Percentiles rank a stretch among this genome's conserved stretches.
Evolutionary conservation across 2,113 vertebrate genomes (phyloP).

Genomic region (Hypomesus transpacificus): DNA sequence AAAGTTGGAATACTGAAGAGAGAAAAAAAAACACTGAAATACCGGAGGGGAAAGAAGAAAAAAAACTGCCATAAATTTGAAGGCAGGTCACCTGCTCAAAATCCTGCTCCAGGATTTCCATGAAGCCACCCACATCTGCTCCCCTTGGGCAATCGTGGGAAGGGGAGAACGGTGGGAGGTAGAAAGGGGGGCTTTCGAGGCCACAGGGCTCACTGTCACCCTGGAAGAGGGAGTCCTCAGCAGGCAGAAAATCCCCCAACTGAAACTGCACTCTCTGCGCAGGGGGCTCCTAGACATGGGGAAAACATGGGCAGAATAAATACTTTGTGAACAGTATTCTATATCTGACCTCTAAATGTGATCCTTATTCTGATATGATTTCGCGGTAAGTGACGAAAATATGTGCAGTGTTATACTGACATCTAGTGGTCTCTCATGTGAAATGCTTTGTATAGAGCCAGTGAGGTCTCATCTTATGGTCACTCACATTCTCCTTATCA

Average conservation of each 20-base stretch:
- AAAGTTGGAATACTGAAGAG: no score
- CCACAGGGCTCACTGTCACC: conserved; percentile 39
- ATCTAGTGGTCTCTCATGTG: conserved; percentile 42
- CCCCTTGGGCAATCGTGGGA: conserved; percentile 24
- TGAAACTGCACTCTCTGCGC: not conserved
- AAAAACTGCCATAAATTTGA: not conserved
- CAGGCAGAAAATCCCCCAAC: not conserved
- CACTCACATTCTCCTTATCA: conserved; percentile 70
- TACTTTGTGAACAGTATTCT: not conserved
- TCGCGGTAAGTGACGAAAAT: not conserved
- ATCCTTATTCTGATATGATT: not conserved
- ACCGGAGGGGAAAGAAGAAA: not conserved
- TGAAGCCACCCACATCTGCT: conserved; percentile 40
- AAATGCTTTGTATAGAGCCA: not conserved
- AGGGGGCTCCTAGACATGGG: conserved; percentile 2
- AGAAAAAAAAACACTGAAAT: no score
- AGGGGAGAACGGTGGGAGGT: conserved; percentile 20
- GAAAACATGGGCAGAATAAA: not conserved
- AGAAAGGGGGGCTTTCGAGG: conserved; percentile 64
- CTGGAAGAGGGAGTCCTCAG: conserved; percentile 31
- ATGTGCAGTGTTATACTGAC: conserved; percentile 28
- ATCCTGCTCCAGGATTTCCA: conserved; percentile 46
- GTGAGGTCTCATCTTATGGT: not conserved
- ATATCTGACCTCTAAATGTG: not conserved
- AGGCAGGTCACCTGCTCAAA: conserved; percentile 36